These are phyloP conservation scores for Drosophila affinis DNA, from an alignment of 2,888 invertebrate species.

Conservation along the genomic window DNA sequence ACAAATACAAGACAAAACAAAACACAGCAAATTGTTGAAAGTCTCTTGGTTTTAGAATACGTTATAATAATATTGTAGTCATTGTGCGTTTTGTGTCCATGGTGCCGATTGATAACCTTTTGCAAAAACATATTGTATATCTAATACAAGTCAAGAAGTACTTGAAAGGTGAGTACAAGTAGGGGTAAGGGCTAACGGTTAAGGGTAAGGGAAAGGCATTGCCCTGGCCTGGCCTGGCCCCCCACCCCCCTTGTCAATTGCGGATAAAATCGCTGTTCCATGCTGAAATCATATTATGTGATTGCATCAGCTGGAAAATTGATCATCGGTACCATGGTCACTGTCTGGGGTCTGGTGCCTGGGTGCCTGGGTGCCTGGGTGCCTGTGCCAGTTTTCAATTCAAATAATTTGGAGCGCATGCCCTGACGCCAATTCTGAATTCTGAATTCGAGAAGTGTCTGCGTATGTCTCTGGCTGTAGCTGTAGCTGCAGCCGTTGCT, in stretches of 20 bases:
- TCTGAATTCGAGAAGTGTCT: slow-evolving; percentile 33
- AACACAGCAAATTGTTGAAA: background rate
- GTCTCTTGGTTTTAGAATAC: no score
- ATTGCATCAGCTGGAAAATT: slow-evolving; percentile 44
- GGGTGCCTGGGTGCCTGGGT: slow-evolving; percentile 5
- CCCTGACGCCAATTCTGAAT: slow-evolving; percentile 28
- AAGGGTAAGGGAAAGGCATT: background rate
- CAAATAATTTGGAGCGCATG: slow-evolving; percentile 14
- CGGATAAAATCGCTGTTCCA: slow-evolving; percentile 10
- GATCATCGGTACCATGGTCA: slow-evolving; percentile 3
- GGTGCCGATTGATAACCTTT: slow-evolving; percentile 34
- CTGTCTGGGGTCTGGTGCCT: background rate
- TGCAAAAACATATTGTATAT: slow-evolving; percentile 30
- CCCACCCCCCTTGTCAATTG: slow-evolving; percentile 19
- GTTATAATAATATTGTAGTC: no score
- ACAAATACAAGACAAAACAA: background rate
- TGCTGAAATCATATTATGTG: slow-evolving; percentile 27
- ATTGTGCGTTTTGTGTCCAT: slow-evolving; percentile 35
- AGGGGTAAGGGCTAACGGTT: background rate
- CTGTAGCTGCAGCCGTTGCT: background rate
- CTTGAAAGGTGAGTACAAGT: slow-evolving; percentile 20
- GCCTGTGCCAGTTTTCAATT: slow-evolving; percentile 15
- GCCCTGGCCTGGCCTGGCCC: no score
- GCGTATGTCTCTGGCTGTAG: background rate
- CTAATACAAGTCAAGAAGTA: slow-evolving; percentile 24